Conservation (phyloP, 2,113 vertebrate species). For the Meles meles region DNA sequence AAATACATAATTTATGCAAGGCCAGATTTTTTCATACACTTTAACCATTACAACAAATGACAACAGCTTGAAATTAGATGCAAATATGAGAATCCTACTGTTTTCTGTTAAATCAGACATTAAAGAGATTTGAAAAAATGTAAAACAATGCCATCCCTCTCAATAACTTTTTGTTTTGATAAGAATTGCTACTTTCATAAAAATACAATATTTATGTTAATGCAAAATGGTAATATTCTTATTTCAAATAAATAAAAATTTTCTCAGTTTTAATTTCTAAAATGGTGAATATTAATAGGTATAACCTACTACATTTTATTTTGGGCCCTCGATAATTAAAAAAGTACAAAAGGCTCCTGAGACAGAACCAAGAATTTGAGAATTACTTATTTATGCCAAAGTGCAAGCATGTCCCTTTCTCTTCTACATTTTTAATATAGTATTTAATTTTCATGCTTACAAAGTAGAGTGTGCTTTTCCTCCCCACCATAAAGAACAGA, state of each 20-base stretch:
- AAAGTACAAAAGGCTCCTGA: background rate
- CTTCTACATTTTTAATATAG: background rate
- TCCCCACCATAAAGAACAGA: background rate
- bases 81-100: constrained; percentile 1
- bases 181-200: background rate
- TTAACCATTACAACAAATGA: background rate
- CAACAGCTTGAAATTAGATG: constrained; percentile 4
- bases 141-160: background rate
- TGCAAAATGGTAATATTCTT: background rate
- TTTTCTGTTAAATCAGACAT: background rate
- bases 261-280: background rate
- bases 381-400: background rate
- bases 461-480: background rate
- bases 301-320: background rate
- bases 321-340: background rate
- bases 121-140: background rate
- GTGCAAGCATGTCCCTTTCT: background rate
- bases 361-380: background rate
- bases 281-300: background rate
- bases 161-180: background rate
- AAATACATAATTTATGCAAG: background rate
- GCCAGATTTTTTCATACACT: background rate
- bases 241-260: background rate
- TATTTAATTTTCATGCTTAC: background rate
- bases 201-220: background rate